phyloP scores from a whole-genome alignment of 1,140 invertebrate species.

The Anthonomus grandis region DNA sequence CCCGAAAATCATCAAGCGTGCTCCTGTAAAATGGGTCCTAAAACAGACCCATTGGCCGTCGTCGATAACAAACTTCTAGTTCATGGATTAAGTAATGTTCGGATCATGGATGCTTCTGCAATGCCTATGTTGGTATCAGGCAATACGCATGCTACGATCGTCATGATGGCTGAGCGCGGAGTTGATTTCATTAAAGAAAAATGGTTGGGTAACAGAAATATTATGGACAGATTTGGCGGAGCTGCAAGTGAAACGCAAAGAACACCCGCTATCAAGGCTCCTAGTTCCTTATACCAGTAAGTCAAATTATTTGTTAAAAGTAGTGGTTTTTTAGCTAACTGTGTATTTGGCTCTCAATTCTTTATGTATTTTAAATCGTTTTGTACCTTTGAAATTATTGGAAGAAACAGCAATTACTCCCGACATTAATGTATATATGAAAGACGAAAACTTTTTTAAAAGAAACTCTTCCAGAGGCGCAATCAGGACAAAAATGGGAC shows the following conservation, averaged over 20 bases:
- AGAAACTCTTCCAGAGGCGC: too few species aligned
- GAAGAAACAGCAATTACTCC: too few species aligned
- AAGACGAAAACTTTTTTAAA: too few species aligned
- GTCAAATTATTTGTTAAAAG: neutral
- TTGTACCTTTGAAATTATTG: too few species aligned
- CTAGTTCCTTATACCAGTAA: neutral
- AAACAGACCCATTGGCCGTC: constrained; percentile 63
- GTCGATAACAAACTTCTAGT: constrained; percentile 69
- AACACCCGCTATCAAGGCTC: constrained; percentile 8
- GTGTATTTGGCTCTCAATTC: too few species aligned
- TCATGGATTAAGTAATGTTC: constrained; percentile 64
- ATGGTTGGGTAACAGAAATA: constrained; percentile 37
- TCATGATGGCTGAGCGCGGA: constrained; percentile 82
- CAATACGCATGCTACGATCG: constrained; percentile 76
- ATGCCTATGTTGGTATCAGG: constrained; percentile 73
- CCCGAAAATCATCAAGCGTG: constrained; percentile 84
- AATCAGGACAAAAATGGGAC: too few species aligned
- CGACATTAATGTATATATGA: too few species aligned
- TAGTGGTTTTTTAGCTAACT: neutral
- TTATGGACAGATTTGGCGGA: constrained; percentile 20
- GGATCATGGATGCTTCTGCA: constrained; percentile 76
- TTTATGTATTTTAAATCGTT: too few species aligned
- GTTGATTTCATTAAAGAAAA: constrained; percentile 73
- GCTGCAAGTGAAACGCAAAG: neutral
- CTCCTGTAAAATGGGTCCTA: constrained; percentile 76